Base-by-base conservation (phyloP, 2,113 vertebrate genomes). In the Pedionomus torquatus region DNA sequence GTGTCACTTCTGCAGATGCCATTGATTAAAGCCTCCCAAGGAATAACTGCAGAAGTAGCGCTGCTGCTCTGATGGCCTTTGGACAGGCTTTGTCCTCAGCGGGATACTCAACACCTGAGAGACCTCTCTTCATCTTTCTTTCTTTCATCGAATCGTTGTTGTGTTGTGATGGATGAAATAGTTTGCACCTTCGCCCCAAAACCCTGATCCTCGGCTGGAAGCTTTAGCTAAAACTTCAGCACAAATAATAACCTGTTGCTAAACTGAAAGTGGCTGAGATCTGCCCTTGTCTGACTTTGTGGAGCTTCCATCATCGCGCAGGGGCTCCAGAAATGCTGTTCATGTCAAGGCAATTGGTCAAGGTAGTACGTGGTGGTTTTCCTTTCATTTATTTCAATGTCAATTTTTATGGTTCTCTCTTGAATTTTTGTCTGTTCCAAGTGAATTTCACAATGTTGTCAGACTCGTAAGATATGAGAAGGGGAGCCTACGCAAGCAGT, bases 271-370 rank as follows among this genome's bases (percentile, higher is more conserved):
- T 52, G 72, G 43, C 55, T 68, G 68, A 91, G 70, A 39, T 61
- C 39, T 93, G 89, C 69, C 94, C 92, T 93, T 41, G 33, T 26
- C 54, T 89, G 91, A 46, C 70, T 91, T 89, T 58, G 90, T 58
- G 69, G 65, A 26, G 41, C 57, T 91, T 89, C 94, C n/a, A 11
- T 89, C 79, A 65, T 60, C 52, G 9, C 11, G 20, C 63, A 39
- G 51, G 28, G 30, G 61, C 26, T 87, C 68, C 81, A 79, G 69
- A 69, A 79, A 63, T 0, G 8, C 44, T 58, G 31, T 17, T 76
- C 48, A 10, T 17, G 28, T 90, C 90, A 75, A 14, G 16, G 7
- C 4, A n/a, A 17, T 35, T 39, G n/a, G 58, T 54, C 43, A 28
- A 57, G 60, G 83, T 48, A 35, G 19, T 30, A 17, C 0, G 0